phyloP scores from a whole-genome alignment of 2,888 invertebrate species.

The Anoplius nigerrimus region DNA sequence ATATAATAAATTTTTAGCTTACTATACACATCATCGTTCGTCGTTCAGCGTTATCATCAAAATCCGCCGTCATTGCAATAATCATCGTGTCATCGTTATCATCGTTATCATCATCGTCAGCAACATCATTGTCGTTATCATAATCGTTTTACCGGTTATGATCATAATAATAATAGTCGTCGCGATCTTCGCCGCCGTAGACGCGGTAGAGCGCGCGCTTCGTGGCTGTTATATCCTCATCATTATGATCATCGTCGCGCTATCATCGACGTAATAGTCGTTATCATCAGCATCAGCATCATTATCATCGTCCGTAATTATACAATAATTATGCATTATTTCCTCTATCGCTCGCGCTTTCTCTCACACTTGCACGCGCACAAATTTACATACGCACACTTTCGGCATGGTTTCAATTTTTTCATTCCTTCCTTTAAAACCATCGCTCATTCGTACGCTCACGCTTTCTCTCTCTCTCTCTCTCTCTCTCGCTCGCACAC shows the following conservation, averaged over 20 bases:
- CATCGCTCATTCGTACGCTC: constrained; percentile 18
- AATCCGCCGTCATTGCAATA: constrained; percentile 49
- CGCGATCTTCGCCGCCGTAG: constrained; percentile 29
- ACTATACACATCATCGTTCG: constrained; percentile 69
- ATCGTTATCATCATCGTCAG: constrained; percentile 25
- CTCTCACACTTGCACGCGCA: constrained; percentile 36
- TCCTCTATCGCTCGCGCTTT: constrained; percentile 46
- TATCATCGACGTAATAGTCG: constrained; percentile 55
- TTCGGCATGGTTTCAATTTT: constrained; percentile 5
- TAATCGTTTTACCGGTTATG: constrained; percentile 35
- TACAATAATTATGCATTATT: constrained; percentile 72
- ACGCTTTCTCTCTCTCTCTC: constrained; percentile 16
- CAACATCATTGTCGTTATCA: constrained; percentile 32
- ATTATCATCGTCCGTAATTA: constrained; percentile 65
- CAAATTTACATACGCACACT: constrained; percentile 32
- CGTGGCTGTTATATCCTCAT: constrained; percentile 28
- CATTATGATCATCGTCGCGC: constrained; percentile 54
- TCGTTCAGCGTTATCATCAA: constrained; percentile 49
- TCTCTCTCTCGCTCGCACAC: constrained; percentile 31
- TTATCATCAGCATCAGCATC: constrained; percentile 56
- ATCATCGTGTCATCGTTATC: constrained; percentile 50
- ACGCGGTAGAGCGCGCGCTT: background rate
- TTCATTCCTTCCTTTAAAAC: background rate
- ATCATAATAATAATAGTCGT: constrained; percentile 40
- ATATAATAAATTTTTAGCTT: constrained; percentile 73